phyloP scores from a whole-genome alignment of 2,888 invertebrate species.

The Malthinus seriepunctatus region DNA sequence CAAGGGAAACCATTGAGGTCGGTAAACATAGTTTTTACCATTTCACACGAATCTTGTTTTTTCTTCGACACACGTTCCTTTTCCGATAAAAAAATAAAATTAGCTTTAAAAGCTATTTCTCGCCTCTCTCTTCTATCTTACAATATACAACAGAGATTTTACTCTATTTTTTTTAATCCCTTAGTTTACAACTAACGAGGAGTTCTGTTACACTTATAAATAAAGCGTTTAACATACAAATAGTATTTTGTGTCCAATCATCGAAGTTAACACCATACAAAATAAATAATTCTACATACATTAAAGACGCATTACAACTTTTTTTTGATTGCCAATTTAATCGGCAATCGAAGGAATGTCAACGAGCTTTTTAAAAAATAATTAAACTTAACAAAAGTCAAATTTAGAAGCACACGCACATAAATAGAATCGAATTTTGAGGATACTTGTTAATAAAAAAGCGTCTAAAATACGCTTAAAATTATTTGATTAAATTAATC shows the following conservation, averaged over 20 bases:
- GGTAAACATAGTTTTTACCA: conserved; percentile 27
- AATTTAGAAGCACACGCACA: neutral
- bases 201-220: too few species aligned
- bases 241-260: too few species aligned
- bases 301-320: conserved; percentile 30
- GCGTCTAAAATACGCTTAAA: neutral
- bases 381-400: conserved; percentile 25
- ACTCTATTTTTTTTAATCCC: conserved; percentile 26
- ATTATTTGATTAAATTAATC: conserved; percentile 21
- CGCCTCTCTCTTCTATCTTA: conserved; percentile 29
- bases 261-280: conserved; percentile 3
- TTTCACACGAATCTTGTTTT: conserved; percentile 29
- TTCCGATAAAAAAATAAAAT: conserved; percentile 45
- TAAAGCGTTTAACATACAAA: too few species aligned
- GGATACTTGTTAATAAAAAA: neutral
- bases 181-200: conserved; percentile 16
- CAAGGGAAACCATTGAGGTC: conserved; percentile 29
- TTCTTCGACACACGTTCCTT: conserved; percentile 20
- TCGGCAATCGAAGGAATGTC: conserved; percentile 47
- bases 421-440: neutral
- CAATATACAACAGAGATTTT: conserved; percentile 33
- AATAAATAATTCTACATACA: conserved; percentile 37
- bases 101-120: conserved; percentile 42
- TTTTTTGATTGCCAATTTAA: conserved; percentile 30
- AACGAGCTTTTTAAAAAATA: conserved; percentile 33